Evolutionary conservation across 2,888 invertebrate species (phyloP), one percentile per base, ranked within the genome.

Genomic region (Meteorus cinctellus): DNA sequence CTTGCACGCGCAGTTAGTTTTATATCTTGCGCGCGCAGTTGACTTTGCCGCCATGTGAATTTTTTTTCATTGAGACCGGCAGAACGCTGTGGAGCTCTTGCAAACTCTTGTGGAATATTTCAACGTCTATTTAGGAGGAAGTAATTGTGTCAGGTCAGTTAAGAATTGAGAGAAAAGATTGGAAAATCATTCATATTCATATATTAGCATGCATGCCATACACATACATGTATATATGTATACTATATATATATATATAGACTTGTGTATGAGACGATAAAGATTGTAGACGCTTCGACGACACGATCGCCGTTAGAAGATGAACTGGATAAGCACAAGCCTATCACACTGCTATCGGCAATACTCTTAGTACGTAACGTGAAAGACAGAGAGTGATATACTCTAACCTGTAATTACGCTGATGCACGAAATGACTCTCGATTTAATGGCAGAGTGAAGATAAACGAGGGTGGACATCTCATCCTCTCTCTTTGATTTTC

Each of bases 321-420:
- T 72, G 72, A 76, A 76, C 72, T 75, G 75, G 71, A 75, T 75
- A 70, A 75, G 74, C 24, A 34, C 19, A 55, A 41, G 65, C 60
- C 72, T 66, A 72, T n/a, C 41, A 48, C 34, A 71, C 70, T 72
- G 77, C 72, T 78, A 66, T 78, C 79, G 55, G 55, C 55, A 55
- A 55, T 77, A 78, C 76, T 80, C 73, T 77, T 72, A 71, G 72
- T 74, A 75, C 68, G 72, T 51, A 80, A 79, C 79, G 78, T 74
- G 55, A 55, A 66, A 29, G 48, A 51, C 65, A 67, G 41, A 41
- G 19, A 55, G 19, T 10, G 55, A 55, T 48, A 29, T 31, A 51
- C 65, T 48, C 24, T 70, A 82, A 78, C 76, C 80, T 51, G 74
- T 79, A 83, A 83, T 83, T 83, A 83, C 78, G 77, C 71, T 77